Base-by-base conservation (phyloP, 92 coral and sea anemone species). In the Palythoa grandis region DNA sequence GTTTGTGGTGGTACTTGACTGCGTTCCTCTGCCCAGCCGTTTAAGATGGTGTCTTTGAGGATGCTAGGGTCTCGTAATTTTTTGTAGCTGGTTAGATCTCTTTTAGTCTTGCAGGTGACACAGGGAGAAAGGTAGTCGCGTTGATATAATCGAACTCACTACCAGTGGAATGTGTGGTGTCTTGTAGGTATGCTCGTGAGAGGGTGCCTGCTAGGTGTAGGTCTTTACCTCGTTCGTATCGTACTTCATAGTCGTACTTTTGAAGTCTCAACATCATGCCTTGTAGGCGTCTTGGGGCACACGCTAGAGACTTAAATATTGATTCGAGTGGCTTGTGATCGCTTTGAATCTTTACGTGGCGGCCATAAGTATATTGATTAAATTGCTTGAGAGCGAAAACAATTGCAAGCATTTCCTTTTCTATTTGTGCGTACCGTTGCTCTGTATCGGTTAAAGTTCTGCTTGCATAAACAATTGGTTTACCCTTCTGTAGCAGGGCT, bases 321-420 rank as follows among this genome's bases (percentile, higher is more conserved):
- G 90, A 67, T 66, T 87, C 86, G 1, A 87, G 86, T 52, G 90
- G 83, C 25, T 56, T 84, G 87, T 83, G 87, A 39, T 83, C 87
- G 47, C 78, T 71, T 48, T 52, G 84, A 68, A 78, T 52, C 37
- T 47, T 78, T 16, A 87, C 90, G 70, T 67, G 86, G 14, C 86
- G 65, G 16, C 90, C 80, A 53, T 37, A 87, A n/a, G 86, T 79
- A 72, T 87, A 87, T 20, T 87, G 90, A 82, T 69, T 53, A 48
- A 87, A 72, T 38, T 83, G 70, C 78, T 83, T 68, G 22, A 66
- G 48, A 0, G 87, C 52, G 48, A 68, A 83, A 3, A 83, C 87
- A 22, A 83, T 69, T n/a, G 87, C 77, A 4, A 83, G 87, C 87
- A 83, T 83, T 69, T 83, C 76, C 54, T 80, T 80, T 60, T 80